Evolutionary conservation across 2,888 invertebrate species (phyloP).

Genomic region (Ormyrus nitidulus): DNA sequence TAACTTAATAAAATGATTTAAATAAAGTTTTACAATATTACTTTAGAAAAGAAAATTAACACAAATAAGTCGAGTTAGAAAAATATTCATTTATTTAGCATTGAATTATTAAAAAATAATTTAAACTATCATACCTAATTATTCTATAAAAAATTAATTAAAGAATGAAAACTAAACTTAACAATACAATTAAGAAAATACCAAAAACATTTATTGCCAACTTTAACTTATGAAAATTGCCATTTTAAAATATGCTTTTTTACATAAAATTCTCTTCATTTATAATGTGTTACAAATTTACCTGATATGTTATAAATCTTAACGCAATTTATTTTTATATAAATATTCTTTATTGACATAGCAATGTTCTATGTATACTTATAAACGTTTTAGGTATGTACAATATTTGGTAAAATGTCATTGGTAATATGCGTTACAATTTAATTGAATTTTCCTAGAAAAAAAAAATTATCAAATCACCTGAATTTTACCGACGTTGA

Average conservation of each 20-base stretch:
- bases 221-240: conserved; percentile 9
- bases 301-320: conserved; percentile 39
- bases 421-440: conserved; percentile 62
- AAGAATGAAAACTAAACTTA: conserved; percentile 6
- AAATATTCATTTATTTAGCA: conserved; percentile 41
- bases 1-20: too few species aligned
- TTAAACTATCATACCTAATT: background rate
- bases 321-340: conserved; percentile 60
- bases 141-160: conserved; percentile 9
- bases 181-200: conserved; percentile 14
- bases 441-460: conserved; percentile 49
- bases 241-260: conserved; percentile 8
- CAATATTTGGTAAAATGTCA: conserved; percentile 68
- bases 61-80: conserved; percentile 35
- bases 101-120: conserved; percentile 45
- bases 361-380: conserved; percentile 57
- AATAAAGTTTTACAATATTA: too few species aligned
- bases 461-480: conserved; percentile 56
- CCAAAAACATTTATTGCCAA: conserved; percentile 36
- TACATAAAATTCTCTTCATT: conserved; percentile 42
- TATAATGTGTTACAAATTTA: conserved; percentile 26
- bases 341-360: conserved; percentile 66
- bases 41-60: background rate
- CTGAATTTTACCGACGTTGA: conserved; percentile 28
- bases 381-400: conserved; percentile 65